Conservation (phyloP, 2,888 invertebrate genomes). For the Drosophila prolongata region DNA sequence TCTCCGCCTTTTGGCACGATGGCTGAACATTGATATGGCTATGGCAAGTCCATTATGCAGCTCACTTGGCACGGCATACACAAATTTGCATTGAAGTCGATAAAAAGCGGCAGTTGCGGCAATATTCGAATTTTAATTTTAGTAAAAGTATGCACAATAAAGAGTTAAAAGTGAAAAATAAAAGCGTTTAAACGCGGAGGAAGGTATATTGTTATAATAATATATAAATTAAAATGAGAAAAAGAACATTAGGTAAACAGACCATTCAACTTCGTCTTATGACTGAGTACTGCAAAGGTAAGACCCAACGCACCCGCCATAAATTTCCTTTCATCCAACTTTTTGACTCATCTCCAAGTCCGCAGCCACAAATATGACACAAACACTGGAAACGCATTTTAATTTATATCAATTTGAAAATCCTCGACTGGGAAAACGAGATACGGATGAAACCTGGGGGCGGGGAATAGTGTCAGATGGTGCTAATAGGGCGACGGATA, state of each 20-base stretch:
- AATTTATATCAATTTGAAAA: conserved; percentile 59
- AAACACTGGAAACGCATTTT: conserved; percentile 63
- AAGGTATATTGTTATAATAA: too few species aligned
- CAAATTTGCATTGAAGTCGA: conserved; percentile 29
- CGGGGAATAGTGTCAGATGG: conserved; percentile 9
- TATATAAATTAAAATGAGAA: too few species aligned
- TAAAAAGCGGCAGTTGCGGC: conserved; percentile 9
- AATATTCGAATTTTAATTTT: neutral
- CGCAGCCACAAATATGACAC: conserved; percentile 11
- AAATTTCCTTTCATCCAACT: neutral
- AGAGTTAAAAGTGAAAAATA: neutral
- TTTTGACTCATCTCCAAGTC: conserved; percentile 3
- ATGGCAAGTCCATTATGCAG: conserved; percentile 72
- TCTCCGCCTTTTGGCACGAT: conserved; percentile 43
- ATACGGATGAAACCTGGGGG: conserved; percentile 1
- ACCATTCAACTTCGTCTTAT: too few species aligned
- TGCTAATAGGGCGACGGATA: conserved; percentile 58
- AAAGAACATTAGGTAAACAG: too few species aligned
- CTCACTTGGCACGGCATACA: conserved; percentile 63
- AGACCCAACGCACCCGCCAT: neutral
- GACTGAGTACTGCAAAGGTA: too few species aligned
- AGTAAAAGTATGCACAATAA: neutral
- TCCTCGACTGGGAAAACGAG: conserved; percentile 19
- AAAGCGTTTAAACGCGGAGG: neutral
- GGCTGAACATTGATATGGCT: conserved; percentile 66